Evolutionary conservation across 1,140 invertebrate genomes (phyloP).

Genomic region (Drosophila sulfurigaster): DNA sequence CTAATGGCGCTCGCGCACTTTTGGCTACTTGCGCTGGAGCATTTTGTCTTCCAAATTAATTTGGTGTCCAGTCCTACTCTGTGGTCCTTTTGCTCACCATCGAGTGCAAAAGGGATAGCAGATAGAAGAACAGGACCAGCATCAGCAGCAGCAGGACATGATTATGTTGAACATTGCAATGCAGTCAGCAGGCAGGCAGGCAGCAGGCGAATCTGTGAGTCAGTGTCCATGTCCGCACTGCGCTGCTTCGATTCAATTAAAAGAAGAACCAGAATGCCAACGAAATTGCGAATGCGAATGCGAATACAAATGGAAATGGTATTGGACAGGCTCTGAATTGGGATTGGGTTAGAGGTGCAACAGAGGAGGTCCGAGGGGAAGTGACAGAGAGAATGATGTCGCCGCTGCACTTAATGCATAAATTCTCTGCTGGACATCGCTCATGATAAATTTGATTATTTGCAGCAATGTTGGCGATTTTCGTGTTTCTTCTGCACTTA

Average conservation of each 20-base stretch:
- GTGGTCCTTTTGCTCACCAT: constrained; percentile 24
- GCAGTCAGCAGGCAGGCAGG: constrained; percentile 38
- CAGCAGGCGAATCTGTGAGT: constrained; percentile 9
- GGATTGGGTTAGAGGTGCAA: background rate
- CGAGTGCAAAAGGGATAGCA: constrained; percentile 1
- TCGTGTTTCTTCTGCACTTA: constrained; percentile 27
- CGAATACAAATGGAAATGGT: constrained; percentile 33
- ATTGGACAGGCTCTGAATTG: background rate
- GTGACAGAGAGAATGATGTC: constrained; percentile 25
- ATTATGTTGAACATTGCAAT: constrained; percentile 73
- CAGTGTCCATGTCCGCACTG: constrained; percentile 29
- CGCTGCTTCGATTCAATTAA: constrained; percentile 74
- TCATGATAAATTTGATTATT: constrained; percentile 67
- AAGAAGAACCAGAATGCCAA: constrained; percentile 52
- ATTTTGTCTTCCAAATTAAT: constrained; percentile 81
- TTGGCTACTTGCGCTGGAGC: constrained; percentile 66
- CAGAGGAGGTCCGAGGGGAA: background rate
- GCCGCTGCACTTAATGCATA: constrained; percentile 78
- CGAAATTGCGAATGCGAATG: constrained; percentile 50
- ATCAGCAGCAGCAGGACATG: constrained; percentile 58
- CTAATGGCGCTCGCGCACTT: constrained; percentile 71
- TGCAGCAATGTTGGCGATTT: constrained; percentile 40
- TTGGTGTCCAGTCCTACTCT: constrained; percentile 61
- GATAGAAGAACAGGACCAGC: background rate
- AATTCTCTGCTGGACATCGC: constrained; percentile 75